Base-by-base conservation (phyloP, 2,113 vertebrate genomes). In the Tachycineta bicolor region DNA sequence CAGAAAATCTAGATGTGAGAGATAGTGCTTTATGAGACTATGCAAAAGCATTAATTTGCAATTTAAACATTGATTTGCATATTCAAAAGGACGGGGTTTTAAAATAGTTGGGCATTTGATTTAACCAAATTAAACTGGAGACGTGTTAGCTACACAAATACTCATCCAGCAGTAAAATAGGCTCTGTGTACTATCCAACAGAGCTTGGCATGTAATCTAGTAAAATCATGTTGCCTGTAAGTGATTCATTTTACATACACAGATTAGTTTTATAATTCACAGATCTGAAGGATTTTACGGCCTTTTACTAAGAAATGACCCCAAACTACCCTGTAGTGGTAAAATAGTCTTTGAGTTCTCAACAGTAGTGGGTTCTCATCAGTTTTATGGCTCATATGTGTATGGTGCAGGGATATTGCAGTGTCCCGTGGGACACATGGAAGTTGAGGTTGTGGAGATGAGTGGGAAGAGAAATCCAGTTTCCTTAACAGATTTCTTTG, bases 31-130 rank as follows among this genome's bases (percentile, higher is more conserved):
- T 70, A 20, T 77, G 87, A 88, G 55, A 64, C 71, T 90, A 46
- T 55, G 63, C 74, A 89, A 43, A 97, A 91, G 5, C 24, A 62
- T 46, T 85, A 6, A 73, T 77, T 80, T 95, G 93, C 84, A 85
- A 67, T 63, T 94, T 67, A 67, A 90, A 83, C 15, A 70, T 33
- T n/a, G 25, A 63, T 83, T 90, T 90, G 44, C 52, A 59, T 47
- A 33, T 88, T 86, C 85, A 74, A 86, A 74, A 10, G 2, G 11
- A 47, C n/a, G 23, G 13, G 0, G 21, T 39, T 89, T 87, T 41
- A 41, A 89, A 83, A 62, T 80, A 83, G 46, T 55, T 80, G 67
- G 62, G 37, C 37, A 56, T 80, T 92, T 89, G 62, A 91, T 87
- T 89, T 91, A 91, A 75, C 28, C 34, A 79, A 33, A 76, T 77